A percentile compares a stretch with the other conserved stretches of the same genome.
Evolutionary conservation across 2,888 invertebrate species (phyloP).

Genomic region (Gisinianus flammeolus): DNA sequence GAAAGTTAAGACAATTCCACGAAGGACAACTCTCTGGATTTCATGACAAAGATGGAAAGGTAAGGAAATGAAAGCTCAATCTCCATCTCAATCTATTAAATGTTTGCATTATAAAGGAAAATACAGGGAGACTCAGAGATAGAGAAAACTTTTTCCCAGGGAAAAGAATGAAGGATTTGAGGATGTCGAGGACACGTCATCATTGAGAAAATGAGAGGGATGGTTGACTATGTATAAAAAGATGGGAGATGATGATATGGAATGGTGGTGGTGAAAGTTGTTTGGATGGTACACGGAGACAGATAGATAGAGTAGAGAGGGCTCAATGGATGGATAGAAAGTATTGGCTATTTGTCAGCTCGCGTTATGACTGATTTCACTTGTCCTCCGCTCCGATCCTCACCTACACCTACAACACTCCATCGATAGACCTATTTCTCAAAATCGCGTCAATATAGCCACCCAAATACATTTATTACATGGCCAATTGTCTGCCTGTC

Average conservation of each 20-base stretch:
- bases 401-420: constrained; percentile 17
- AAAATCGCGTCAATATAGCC: constrained; percentile 32
- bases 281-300: not conserved
- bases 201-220: not conserved
- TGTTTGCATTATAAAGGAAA: not conserved
- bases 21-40: too few species aligned
- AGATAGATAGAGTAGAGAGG: constrained; percentile 2
- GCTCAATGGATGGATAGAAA: not conserved
- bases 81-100: not conserved
- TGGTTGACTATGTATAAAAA: too few species aligned
- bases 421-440: constrained; percentile 13
- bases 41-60: not conserved
- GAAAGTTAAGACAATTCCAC: too few species aligned
- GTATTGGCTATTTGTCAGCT: constrained; percentile 43
- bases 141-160: not conserved
- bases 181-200: not conserved
- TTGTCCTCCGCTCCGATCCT: constrained; percentile 35
- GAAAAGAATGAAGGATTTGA: not conserved
- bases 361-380: constrained; percentile 43
- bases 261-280: not conserved
- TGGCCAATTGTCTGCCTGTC: constrained; percentile 35
- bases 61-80: not conserved
- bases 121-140: not conserved
- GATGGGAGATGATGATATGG: not conserved
- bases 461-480: constrained; percentile 43